A percentile compares a stretch with the other conserved stretches of the same genome.
Conservation (phyloP, 2,113 vertebrate species). For the Dromiciops gliroides region DNA sequence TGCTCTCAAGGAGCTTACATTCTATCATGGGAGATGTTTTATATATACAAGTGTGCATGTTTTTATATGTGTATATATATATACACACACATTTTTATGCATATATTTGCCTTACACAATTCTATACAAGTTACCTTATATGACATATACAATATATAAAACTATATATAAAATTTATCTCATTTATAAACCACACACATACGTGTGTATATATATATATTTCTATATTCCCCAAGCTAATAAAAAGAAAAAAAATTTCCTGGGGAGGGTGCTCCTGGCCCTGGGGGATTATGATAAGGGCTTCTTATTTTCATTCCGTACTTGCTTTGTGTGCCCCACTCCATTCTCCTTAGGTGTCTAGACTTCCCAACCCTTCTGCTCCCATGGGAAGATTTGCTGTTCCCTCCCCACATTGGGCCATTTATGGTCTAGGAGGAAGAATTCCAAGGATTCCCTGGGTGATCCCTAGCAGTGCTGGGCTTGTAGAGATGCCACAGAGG, state of each 20-base stretch:
- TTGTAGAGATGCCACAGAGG: neutral
- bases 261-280: neutral
- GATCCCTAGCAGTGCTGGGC: neutral
- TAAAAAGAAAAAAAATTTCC: neutral
- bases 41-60: too few species aligned
- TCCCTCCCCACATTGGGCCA: neutral
- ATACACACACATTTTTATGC: neutral
- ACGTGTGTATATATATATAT: neutral
- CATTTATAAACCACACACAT: too few species aligned
- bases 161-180: too few species aligned
- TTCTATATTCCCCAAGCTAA: neutral
- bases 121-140: too few species aligned
- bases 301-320: neutral
- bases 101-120: neutral
- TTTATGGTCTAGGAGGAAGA: neutral
- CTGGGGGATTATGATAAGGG: neutral
- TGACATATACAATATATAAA: too few species aligned
- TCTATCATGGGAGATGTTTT: too few species aligned
- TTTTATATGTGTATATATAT: neutral
- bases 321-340: neutral
- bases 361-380: neutral
- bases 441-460: neutral
- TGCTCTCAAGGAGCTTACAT: neutral
- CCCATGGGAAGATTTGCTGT: neutral
- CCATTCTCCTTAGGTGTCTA: neutral